Conservation (phyloP, 2,113 vertebrate genomes). For the Oryctolagus cuniculus region mOryCun1.1 NC_091445.1:94207001-94207500, state of each 20-base stretch:
- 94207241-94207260: fast-evolving
- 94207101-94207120: neutral
- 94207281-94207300: fast-evolving
- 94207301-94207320: fast-evolving
- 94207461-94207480: too few species aligned
- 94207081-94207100: neutral
- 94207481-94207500: fast-evolving
- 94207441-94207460: too few species aligned
- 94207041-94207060: fast-evolving
- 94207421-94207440: too few species aligned
- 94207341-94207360: too few species aligned
- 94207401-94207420: too few species aligned
- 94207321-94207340: fast-evolving
- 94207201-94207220: fast-evolving
- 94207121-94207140: neutral
- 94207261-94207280: neutral
- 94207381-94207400: too few species aligned
- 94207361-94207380: too few species aligned
- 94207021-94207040: neutral
- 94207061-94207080: too few species aligned
- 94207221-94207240: neutral
- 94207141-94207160: neutral
- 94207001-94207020: neutral
- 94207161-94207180: too few species aligned
- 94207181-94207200: neutral